Conservation (phyloP, 2,797 vertebrate genomes). For the Cirrhinus molitorella region DNA sequence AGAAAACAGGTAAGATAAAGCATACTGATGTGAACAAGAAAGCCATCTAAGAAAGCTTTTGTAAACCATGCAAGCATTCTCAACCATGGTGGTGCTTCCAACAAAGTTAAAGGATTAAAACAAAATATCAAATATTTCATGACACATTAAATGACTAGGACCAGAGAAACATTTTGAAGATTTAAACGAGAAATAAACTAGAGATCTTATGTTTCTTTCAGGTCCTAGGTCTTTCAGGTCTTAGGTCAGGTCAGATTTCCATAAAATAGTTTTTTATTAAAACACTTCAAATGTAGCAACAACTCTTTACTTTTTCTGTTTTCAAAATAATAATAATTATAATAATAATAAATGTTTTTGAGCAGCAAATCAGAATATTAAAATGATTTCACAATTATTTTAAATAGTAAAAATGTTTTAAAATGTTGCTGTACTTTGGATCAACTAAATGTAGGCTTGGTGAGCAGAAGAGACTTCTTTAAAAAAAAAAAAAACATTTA, state of each 20-base stretch:
- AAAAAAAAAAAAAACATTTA: too few species aligned
- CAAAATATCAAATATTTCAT: background rate
- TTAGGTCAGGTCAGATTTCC: background rate
- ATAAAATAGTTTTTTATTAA: background rate
- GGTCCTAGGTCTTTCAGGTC: too few species aligned
- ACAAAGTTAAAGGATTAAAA: background rate
- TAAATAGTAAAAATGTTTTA: too few species aligned
- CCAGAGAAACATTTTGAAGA: background rate
- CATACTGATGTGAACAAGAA: slow-evolving; percentile 67
- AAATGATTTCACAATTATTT: too few species aligned
- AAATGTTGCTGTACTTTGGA: too few species aligned
- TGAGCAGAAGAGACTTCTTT: too few species aligned
- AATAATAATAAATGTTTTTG: too few species aligned
- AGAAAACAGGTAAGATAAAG: slow-evolving; percentile 91
- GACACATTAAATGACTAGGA: background rate
- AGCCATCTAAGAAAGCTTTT: fast-evolving
- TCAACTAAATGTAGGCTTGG: too few species aligned
- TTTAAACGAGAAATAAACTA: background rate
- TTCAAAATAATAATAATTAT: too few species aligned
- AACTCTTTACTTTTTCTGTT: too few species aligned
- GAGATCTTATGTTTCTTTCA: background rate
- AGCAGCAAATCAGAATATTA: too few species aligned
- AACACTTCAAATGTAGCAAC: background rate
- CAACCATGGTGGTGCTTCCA: slow-evolving; percentile 30
- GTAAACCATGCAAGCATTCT: background rate